Conservation (phyloP, 2,113 vertebrate species). For the Galeopterus variegatus region DNA sequence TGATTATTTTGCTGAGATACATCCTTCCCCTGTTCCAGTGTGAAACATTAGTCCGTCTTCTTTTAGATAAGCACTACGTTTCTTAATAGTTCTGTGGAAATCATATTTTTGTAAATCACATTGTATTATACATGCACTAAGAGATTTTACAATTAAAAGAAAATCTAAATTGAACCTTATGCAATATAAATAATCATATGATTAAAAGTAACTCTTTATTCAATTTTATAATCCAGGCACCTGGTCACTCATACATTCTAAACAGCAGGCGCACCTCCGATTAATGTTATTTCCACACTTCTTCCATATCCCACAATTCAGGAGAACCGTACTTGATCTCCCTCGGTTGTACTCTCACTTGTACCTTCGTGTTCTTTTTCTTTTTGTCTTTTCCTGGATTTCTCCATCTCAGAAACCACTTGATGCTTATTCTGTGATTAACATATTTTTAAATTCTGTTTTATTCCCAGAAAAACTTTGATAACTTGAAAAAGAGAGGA, state of each 20-base stretch:
- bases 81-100: neutral
- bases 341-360: neutral
- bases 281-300: neutral
- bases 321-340: neutral
- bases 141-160: neutral
- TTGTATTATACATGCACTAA: neutral
- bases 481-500: neutral
- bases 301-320: neutral
- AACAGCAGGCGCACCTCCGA: neutral
- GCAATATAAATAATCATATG: neutral
- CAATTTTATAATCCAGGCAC: neutral
- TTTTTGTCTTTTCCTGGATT: neutral
- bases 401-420: neutral
- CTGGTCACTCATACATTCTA: neutral
- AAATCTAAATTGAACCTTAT: neutral
- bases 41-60: neutral
- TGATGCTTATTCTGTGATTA: neutral
- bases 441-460: neutral
- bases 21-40: neutral
- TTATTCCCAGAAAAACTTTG: slow-evolving; percentile 1
- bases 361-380: neutral
- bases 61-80: neutral
- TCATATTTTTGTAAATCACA: neutral
- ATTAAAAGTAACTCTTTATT: neutral
- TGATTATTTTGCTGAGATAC: neutral